phyloP scores from a whole-genome alignment of 2,113 vertebrate species.

The Oenanthe oenanthe region DNA sequence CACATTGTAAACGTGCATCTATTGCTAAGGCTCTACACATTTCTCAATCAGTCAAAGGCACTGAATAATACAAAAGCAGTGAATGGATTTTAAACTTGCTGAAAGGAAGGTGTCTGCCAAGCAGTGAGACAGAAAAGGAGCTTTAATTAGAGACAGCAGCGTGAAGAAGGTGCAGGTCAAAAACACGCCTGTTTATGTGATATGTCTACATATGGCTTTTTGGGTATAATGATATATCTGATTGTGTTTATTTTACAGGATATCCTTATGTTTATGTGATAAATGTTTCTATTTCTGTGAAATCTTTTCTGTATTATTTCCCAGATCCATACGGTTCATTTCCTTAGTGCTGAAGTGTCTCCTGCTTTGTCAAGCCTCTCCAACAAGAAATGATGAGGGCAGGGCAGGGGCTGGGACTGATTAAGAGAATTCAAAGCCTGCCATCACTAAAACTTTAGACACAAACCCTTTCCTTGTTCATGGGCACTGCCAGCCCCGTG shows the following conservation, averaged over 20 bases:
- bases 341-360: not conserved
- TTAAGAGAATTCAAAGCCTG: not conserved
- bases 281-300: not conserved
- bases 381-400: not conserved
- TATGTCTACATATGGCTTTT: not conserved
- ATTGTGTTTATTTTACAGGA: not conserved
- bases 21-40: not conserved
- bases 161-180: not conserved
- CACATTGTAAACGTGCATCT: accelerated
- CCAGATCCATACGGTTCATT: not conserved
- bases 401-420: not conserved
- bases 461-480: not conserved
- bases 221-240: not conserved
- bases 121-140: not conserved
- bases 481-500: accelerated
- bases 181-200: not conserved
- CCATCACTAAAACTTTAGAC: not conserved
- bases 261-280: not conserved
- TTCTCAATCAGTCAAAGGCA: not conserved
- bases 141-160: not conserved
- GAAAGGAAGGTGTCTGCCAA: not conserved
- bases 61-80: not conserved
- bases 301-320: not conserved
- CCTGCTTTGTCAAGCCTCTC: not conserved
- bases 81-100: not conserved